Base-by-base conservation (phyloP, 2,797 vertebrate species). In the Tangara arthus region DNA sequence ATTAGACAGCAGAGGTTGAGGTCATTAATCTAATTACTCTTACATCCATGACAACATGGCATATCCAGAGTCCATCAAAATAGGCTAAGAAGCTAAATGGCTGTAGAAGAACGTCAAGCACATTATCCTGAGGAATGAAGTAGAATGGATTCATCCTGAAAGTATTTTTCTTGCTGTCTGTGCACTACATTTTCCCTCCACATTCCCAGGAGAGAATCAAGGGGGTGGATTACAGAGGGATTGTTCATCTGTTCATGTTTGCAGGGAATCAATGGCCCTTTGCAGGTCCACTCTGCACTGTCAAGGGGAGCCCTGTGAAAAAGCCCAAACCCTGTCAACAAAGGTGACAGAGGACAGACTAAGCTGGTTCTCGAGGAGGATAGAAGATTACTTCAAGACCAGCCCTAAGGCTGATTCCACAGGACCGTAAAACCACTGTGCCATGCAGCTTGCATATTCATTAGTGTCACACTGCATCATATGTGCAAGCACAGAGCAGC, bases 201-300 rank as follows among this genome's bases (percentile, higher is more conserved):
- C 26, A 12, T 72, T 84, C 21, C 6, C n/a, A 41, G 41, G 34
- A 59, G 35, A 59, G 22, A 81, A 61, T 57, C 55, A 61, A 28
- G 86, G 4, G 10, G 15, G 7, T 60, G 20, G 12, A 66, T 73
- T 83, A 28, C 0, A 1, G 56, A 21, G 2, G 4, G 0, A n/a
- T 6, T 1, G 0, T 55, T 83, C 10, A 17, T 56, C 39, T 46
- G 15, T 64, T 78, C 37, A 19, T 41, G 12, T 61, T 50, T 50
- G 10, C 35, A 59, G 23, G 15, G 5, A 3, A n/a, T 26, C 0
- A 1, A 0, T 42, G 5, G 11, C 56, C 8, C 7, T 71, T 68
- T 72, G 37, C 15, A 80, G 57, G 4, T 53, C 15, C 18, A 10
- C 30, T 61, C 0, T 14, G 35, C 12, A 7, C 27, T 35, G 1